Percentiles rank a stretch among this genome's conserved stretches.
Conservation (phyloP, 2,113 vertebrate genomes). For the Corvus moneduloides region DNA sequence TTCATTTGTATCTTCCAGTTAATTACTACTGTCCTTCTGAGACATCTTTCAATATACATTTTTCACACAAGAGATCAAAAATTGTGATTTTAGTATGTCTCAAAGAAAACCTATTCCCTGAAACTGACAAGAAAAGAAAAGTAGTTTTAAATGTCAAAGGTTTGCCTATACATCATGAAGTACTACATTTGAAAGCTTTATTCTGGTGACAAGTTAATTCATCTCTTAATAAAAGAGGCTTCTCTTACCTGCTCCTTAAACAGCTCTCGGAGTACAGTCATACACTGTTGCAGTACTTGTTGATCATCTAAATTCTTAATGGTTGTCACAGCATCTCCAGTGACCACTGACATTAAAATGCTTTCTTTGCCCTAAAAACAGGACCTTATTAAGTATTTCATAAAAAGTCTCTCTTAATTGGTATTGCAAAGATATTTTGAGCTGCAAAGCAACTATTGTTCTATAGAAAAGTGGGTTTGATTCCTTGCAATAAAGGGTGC, state of each 20-base stretch:
- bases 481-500: neutral
- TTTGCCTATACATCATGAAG: neutral
- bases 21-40: neutral
- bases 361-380: conserved; percentile 83
- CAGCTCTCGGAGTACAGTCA: conserved; percentile 86
- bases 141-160: neutral
- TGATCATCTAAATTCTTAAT: conserved; percentile 85
- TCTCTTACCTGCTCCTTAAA: conserved; percentile 92
- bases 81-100: neutral
- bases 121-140: neutral
- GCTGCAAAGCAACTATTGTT: neutral
- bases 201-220: neutral
- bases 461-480: neutral
- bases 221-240: neutral
- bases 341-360: conserved; percentile 93
- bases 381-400: neutral
- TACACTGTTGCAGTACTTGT: conserved; percentile 85
- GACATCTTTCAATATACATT: neutral
- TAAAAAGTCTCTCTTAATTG: neutral
- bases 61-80: neutral
- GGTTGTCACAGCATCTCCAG: conserved; percentile 84
- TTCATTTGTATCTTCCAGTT: neutral
- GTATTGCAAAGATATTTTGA: neutral
- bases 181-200: neutral
- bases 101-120: neutral